These are phyloP conservation scores for Diplazon laetatorius DNA, from an alignment of 2,888 invertebrate species.

Conservation along the genomic window DNA sequence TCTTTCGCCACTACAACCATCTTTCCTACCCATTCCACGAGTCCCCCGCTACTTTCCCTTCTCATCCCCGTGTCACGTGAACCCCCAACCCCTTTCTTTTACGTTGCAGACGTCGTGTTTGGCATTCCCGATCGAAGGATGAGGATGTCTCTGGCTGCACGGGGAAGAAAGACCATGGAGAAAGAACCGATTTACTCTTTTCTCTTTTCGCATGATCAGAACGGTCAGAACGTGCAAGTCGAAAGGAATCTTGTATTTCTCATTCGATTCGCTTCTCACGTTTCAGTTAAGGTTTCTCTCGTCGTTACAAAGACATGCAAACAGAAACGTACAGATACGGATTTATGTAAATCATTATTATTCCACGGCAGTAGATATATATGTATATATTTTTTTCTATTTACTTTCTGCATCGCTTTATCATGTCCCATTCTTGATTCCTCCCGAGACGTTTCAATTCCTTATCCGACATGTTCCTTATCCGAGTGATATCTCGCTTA, in stretches of 20 bases:
- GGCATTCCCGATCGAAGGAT: conserved; percentile 57
- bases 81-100: conserved; percentile 45
- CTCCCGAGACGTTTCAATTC: conserved; percentile 50
- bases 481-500: conserved; percentile 17
- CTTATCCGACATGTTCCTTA: no score
- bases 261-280: conserved; percentile 17
- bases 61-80: conserved; percentile 22
- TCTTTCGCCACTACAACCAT: conserved; percentile 15
- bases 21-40: conserved; percentile 18
- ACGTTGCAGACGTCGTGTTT: conserved; percentile 58
- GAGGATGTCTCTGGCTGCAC: conserved; percentile 24
- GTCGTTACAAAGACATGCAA: conserved; percentile 18
- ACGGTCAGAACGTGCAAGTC: conserved; percentile 56
- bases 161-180: conserved; percentile 20
- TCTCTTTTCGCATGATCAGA: conserved; percentile 54
- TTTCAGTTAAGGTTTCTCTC: not conserved
- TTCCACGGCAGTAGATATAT: conserved; percentile 50
- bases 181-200: no score
- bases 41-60: conserved; percentile 18
- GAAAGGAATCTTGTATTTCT: conserved; percentile 31
- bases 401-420: conserved; percentile 35
- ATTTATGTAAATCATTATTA: conserved; percentile 65
- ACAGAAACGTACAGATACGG: conserved; percentile 41
- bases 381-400: conserved; percentile 45
- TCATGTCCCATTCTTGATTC: not conserved